Base-by-base conservation (phyloP, 2,797 vertebrate genomes). In the Pteropus rufus region DNA sequence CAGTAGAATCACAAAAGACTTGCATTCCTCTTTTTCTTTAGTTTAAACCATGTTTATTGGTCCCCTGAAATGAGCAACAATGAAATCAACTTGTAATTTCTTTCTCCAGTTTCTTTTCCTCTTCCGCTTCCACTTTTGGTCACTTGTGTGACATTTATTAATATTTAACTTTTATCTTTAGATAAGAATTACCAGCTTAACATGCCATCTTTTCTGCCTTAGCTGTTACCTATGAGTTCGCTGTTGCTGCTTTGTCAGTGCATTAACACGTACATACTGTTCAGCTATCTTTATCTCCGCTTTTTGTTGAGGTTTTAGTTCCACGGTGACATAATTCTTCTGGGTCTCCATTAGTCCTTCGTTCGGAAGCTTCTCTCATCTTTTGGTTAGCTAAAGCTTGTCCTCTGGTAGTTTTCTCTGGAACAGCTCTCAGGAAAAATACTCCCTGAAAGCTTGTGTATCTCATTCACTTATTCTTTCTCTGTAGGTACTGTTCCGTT, bases 81-180 rank as follows among this genome's bases (percentile, higher is more conserved):
- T 69, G 34, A 70, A 64, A 76, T 84, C 87, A 58, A 49, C 49
- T 75, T 93, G 23, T 24, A 67, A 58, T 89, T 95, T 85, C 46
- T 79, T 80, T n/a, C 80, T 91, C 21, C 3, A 34, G 24, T 93
- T 94, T 75, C 41, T 15, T 75, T 23, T 72, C 12, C 44, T 79
- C 52, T 79, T n/a, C 12, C 10, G n/a, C 23, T 5, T 72, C n/a
- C 0, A 11, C 31, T 81, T 93, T 93, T 82, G 34, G 56, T 58
- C 14, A 41, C 29, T 60, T 54, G 31, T 36, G 26, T 80, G 44
- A 52, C 39, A 54, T 88, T 80, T 36, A 46, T 83, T 80, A 49
- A 18, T 91, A 24, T 91, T 88, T 91, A 85, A 56, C 44, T 76
- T 93, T 89, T 81, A 46, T 72, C 26, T n/a, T 85, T 85, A 64